Base-by-base conservation (phyloP, 2,888 invertebrate species). In the Trissonchulus sp. region DNA sequence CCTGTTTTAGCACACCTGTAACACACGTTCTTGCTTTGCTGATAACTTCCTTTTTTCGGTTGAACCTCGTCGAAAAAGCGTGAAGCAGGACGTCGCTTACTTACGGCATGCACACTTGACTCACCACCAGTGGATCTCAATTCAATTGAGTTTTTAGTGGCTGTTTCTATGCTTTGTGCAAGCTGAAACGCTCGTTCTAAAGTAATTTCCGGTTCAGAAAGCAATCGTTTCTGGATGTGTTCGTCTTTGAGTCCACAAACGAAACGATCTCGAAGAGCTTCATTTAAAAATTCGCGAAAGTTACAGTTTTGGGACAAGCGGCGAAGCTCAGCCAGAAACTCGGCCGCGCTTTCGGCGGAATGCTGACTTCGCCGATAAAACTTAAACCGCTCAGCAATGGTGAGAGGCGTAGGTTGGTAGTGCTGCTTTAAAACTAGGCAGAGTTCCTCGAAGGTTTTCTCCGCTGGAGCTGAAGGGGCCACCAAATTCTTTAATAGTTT, bases 401-500 rank as follows among this genome's bases (percentile, higher is more conserved):
- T 30, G n/a, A 28, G n/a, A 28, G 65, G 28, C n/a, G 65, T 18
- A 18, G 65, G 65, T 63, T 63, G 28, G 65, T 15, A 63, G n/a
- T 63, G 65, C 3, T 63, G 3, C 30, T 28, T 30, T 63, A 63
- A 63, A 30, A 63, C 15, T 63, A 3, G 3, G n/a, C 3, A 15
- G 3, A 63, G n/a, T 63, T 63, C 65, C 3, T 63, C 65, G 30
- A 63, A 63, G 28, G 65, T 28, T 63, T 63, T 63, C 15, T 3
- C 3, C 3, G 65, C 30, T 28, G 65, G 65, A 63, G n/a, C 65
- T 18, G 3, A 3, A 3, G 65, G 65, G 30, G 65, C 65, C 15
- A 28, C n/a, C n/a, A 63, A 63, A 28, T 63, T 63, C 30, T 18
- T 63, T 8, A 79, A 84, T 82, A 79, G 8, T 48, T 23, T 48